phyloP scores from a whole-genome alignment of 30 jellyfish, hydroid and myxozoan species.

The Chironex yamaguchii region DNA sequence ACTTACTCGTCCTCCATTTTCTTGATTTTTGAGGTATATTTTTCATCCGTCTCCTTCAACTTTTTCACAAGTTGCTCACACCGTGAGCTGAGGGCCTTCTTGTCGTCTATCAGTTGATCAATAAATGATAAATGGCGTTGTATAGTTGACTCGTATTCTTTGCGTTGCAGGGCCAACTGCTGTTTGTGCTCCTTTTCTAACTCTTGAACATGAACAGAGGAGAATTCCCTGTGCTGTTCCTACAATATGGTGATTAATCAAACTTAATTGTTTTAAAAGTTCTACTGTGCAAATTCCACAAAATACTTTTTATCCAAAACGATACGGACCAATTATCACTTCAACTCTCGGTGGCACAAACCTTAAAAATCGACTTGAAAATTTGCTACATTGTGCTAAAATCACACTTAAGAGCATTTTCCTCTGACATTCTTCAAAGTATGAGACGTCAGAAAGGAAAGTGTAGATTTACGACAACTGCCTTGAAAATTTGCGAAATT shows the following conservation, averaged over 20 bases:
- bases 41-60: conserved; percentile 92
- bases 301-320: too few relatives aligned
- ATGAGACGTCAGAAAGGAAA: too few relatives aligned
- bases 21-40: conserved; percentile 82
- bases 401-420: too few relatives aligned
- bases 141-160: conserved; percentile 92
- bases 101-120: conserved; percentile 95
- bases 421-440: too few relatives aligned
- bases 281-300: neutral
- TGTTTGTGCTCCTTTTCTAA: conserved; percentile 94
- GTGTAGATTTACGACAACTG: too few relatives aligned
- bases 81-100: conserved; percentile 90
- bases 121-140: conserved; percentile 95
- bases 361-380: too few relatives aligned
- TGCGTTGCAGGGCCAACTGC: conserved; percentile 84
- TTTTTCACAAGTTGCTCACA: conserved; percentile 91
- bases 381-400: too few relatives aligned
- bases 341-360: too few relatives aligned
- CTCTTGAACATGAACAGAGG: conserved; percentile 84
- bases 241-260: too few relatives aligned
- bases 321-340: too few relatives aligned
- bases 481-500: too few relatives aligned
- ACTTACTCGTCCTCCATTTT: conserved; percentile 82
- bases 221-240: conserved; percentile 91
- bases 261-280: too few relatives aligned